Evolutionary conservation across 2,797 vertebrate species (phyloP).

Genomic region (Manis pentadactyla): DNA sequence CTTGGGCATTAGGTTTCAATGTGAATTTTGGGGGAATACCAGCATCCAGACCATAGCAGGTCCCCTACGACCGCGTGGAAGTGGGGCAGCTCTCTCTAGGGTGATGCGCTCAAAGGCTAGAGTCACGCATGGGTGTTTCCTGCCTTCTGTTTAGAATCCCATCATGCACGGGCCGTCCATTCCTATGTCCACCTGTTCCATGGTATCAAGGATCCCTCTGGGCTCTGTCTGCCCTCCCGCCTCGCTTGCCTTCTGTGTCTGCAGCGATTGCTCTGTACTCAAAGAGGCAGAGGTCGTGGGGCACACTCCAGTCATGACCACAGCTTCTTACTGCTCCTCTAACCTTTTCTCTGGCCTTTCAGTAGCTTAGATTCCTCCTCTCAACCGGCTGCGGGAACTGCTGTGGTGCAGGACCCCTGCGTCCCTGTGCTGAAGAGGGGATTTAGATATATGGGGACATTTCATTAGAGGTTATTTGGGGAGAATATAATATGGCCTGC

Average conservation of each 20-base stretch:
- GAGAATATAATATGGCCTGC: constrained; percentile 18
- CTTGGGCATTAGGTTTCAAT: not conserved
- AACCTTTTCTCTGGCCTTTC: not conserved
- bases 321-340: not conserved
- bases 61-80: not conserved
- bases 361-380: not conserved
- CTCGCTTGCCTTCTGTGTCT: not conserved
- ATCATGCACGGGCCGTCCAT: not conserved
- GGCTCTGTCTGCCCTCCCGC: not conserved
- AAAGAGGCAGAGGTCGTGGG: not conserved
- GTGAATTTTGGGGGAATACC: not conserved
- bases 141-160: not conserved
- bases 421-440: not conserved
- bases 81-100: not conserved
- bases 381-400: not conserved
- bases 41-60: not conserved
- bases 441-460: constrained; percentile 16
- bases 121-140: not conserved
- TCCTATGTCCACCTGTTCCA: not conserved
- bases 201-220: not conserved
- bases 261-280: not conserved
- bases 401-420: not conserved
- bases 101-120: not conserved
- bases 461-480: constrained; percentile 32
- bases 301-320: not conserved